Percentiles rank a stretch among this genome's conserved stretches.
Evolutionary conservation across 2,113 vertebrate genomes (phyloP).

Genomic region (Cynoglossus semilaevis): DNA sequence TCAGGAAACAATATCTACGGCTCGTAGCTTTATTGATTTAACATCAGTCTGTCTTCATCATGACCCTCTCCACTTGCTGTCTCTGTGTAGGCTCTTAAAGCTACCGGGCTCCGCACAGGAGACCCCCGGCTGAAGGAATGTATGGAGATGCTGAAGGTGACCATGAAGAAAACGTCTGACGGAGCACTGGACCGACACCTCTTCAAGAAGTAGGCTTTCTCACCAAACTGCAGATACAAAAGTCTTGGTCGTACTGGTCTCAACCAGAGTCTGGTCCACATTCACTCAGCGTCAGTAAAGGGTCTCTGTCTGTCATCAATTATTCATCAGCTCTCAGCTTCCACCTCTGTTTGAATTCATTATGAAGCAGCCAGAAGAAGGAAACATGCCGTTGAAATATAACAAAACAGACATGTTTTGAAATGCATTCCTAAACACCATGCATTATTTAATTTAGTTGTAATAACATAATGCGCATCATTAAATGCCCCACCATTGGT

Average conservation of each 20-base stretch:
- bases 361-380: background rate
- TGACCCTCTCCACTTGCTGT: background rate
- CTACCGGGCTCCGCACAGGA: slow-evolving; percentile 93
- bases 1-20: slow-evolving; percentile 1
- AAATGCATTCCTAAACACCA: too few relatives aligned
- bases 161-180: slow-evolving; percentile 91
- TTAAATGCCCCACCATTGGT: background rate
- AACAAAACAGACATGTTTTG: background rate
- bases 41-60: slow-evolving; percentile 13
- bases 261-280: slow-evolving; percentile 6
- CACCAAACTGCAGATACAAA: background rate
- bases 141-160: slow-evolving; percentile 98
- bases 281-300: slow-evolving; percentile 13
- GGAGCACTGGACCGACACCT: slow-evolving; percentile 95
- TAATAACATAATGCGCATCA: background rate
- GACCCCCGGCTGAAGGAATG: slow-evolving; percentile 97
- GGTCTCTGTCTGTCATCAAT: slow-evolving; percentile 18
- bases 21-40: slow-evolving; percentile 34
- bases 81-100: slow-evolving; percentile 86
- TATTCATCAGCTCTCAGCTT: slow-evolving; percentile 14
- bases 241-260: too few relatives aligned
- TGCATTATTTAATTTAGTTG: background rate
- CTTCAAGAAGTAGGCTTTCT: slow-evolving; percentile 92
- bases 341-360: too few relatives aligned
- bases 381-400: background rate